These are phyloP conservation scores for Nomada ferruginata DNA, from an alignment of 2,888 invertebrate species.

Conservation along the genomic window DNA sequence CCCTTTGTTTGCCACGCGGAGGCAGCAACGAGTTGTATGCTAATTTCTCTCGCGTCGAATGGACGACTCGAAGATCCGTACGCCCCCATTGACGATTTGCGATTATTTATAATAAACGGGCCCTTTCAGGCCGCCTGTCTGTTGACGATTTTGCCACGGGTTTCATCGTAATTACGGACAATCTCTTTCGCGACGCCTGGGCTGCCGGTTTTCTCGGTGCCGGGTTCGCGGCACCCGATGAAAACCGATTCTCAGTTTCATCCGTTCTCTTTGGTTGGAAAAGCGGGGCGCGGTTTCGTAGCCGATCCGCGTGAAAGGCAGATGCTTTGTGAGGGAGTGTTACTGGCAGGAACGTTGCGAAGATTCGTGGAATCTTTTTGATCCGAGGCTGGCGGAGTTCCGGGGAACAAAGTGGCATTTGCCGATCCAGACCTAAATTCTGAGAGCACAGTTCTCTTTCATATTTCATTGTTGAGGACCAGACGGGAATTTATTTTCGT, in stretches of 20 bases:
- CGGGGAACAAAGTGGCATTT: background rate
- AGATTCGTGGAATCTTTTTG: conserved; percentile 2
- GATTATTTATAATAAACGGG: conserved; percentile 53
- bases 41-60: conserved; percentile 41
- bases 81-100: conserved; percentile 46
- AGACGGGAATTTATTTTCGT: too few species aligned
- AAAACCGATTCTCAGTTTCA: conserved; percentile 15
- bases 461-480: too few species aligned
- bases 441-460: background rate
- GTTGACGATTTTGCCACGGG: conserved; percentile 39
- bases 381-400: background rate
- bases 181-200: conserved; percentile 35
- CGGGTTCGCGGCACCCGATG: background rate
- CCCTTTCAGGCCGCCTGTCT: conserved; percentile 32
- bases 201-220: background rate
- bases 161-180: conserved; percentile 44
- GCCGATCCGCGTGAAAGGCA: background rate
- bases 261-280: background rate
- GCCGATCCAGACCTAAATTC: background rate
- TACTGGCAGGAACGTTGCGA: background rate
- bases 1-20: background rate
- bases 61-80: conserved; percentile 21
- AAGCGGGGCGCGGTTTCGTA: background rate
- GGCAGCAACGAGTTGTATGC: conserved; percentile 23
- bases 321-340: background rate